Evolutionary conservation across 2,888 invertebrate species (phyloP).

Genomic region (Chorisops tibialis): DNA sequence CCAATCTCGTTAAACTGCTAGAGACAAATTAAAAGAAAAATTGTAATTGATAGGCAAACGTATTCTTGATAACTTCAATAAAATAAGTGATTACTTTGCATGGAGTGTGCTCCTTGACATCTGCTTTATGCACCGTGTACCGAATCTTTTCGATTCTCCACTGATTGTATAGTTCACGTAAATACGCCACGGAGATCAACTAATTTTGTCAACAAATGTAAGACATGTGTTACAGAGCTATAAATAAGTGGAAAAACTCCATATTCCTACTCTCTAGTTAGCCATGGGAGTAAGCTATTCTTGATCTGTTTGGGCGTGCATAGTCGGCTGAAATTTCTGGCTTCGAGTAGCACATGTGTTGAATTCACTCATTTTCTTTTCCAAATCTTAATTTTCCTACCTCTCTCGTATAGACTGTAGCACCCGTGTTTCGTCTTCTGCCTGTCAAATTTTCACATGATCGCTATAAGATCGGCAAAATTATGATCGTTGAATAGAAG

Average conservation of each 20-base stretch:
- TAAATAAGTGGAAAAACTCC: conserved; percentile 19
- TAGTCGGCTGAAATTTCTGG: conserved; percentile 15
- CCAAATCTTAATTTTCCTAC: too few relatives aligned
- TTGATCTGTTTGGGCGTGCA: conserved; percentile 6
- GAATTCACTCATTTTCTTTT: too few relatives aligned
- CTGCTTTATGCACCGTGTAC: neutral
- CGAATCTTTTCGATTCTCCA: neutral
- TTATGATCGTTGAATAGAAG: too few relatives aligned
- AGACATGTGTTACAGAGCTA: conserved; percentile 26
- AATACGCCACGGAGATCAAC: conserved; percentile 24
- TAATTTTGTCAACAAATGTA: conserved; percentile 29
- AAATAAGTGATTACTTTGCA: neutral
- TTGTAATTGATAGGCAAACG: too few relatives aligned
- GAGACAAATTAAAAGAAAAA: too few relatives aligned
- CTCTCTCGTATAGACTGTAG: too few relatives aligned
- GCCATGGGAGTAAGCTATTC: neutral
- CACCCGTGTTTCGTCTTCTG: too few relatives aligned
- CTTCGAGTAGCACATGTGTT: neutral
- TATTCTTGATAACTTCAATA: conserved; percentile 19
- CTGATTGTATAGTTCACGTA: conserved; percentile 9
- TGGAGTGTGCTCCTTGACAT: conserved; percentile 5
- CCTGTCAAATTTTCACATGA: too few relatives aligned
- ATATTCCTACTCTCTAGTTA: conserved; percentile 15
- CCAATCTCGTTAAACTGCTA: too few relatives aligned
- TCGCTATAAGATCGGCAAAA: too few relatives aligned